Percentiles rank a stretch among this genome's conserved stretches.
phyloP scores from a whole-genome alignment of 92 coral and sea anemone species.

The Desmophyllum pertusum region DNA sequence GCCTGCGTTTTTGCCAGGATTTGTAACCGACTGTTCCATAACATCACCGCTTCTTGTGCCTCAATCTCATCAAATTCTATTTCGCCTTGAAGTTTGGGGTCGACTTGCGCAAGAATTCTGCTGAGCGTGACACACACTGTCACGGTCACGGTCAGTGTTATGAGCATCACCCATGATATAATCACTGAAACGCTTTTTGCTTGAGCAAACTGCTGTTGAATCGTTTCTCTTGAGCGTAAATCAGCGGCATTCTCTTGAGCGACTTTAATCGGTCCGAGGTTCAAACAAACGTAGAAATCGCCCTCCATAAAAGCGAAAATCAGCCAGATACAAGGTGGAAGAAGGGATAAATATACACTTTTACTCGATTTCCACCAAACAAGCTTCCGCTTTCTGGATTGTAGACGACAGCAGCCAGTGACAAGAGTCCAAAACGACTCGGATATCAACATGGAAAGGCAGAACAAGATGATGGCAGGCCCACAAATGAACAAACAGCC shows the following conservation, averaged over 20 bases:
- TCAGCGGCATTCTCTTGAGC: slow-evolving; percentile 6
- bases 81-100: slow-evolving; percentile 49
- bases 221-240: background rate
- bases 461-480: slow-evolving; percentile 48
- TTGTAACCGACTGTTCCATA: slow-evolving; percentile 33
- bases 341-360: slow-evolving; percentile 14
- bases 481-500: slow-evolving; percentile 57
- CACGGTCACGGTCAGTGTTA: slow-evolving; percentile 14
- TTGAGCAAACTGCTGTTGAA: slow-evolving; percentile 22
- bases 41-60: slow-evolving; percentile 42
- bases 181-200: slow-evolving; percentile 36
- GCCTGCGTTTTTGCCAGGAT: slow-evolving; percentile 44
- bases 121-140: slow-evolving; percentile 48
- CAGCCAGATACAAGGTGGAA: slow-evolving; percentile 54
- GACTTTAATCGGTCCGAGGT: slow-evolving; percentile 36
- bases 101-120: slow-evolving; percentile 38
- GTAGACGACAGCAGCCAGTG: slow-evolving; percentile 51
- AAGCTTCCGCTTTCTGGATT: slow-evolving; percentile 19
- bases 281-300: slow-evolving; percentile 50
- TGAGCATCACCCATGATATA: slow-evolving; percentile 38
- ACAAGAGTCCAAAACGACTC: slow-evolving; percentile 62
- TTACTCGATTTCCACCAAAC: slow-evolving; percentile 52
- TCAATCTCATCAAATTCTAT: slow-evolving; percentile 45
- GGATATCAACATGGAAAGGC: slow-evolving; percentile 47
- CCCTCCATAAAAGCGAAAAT: slow-evolving; percentile 58